A percentile compares a stretch with the other conserved stretches of the same genome.
Conservation (phyloP, 2,888 invertebrate species). For the Lutraria lutraria region DNA sequence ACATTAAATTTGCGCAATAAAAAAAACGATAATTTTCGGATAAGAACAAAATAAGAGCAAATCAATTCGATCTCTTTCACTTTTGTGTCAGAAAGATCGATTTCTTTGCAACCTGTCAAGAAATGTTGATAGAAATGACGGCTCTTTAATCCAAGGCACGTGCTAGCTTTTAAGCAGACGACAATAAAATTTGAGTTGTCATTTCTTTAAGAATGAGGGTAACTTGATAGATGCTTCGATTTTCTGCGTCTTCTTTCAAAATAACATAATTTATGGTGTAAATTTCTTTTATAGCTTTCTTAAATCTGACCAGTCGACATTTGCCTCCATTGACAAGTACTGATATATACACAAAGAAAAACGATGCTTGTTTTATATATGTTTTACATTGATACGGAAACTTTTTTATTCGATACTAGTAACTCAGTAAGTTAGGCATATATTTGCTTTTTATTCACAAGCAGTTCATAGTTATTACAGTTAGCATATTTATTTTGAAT, state of each 20-base stretch:
- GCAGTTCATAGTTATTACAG: too few relatives aligned
- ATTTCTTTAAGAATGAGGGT: conserved; percentile 46
- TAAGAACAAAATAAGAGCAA: not conserved
- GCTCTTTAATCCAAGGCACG: conserved; percentile 56
- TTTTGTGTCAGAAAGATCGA: not conserved
- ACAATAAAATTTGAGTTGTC: conserved; percentile 50
- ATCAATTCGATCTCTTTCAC: not conserved
- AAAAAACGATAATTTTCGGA: not conserved
- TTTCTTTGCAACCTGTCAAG: not conserved
- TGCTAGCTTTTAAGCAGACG: conserved; percentile 64
- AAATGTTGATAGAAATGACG: conserved; percentile 29
- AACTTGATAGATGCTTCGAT: conserved; percentile 47
- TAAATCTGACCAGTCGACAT: conserved; percentile 39
- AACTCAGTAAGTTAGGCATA: too few relatives aligned
- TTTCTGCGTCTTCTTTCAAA: conserved; percentile 38
- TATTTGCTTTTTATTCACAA: too few relatives aligned
- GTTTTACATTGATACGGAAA: too few relatives aligned
- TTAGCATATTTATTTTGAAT: too few relatives aligned
- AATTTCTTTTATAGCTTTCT: conserved; percentile 49
- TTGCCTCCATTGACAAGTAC: not conserved
- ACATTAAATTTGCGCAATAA: too few relatives aligned
- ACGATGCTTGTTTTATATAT: not conserved
- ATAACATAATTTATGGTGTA: not conserved
- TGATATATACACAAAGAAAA: not conserved
- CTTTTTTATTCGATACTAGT: too few relatives aligned